These are phyloP conservation scores for Adelphocoris suturalis DNA, from an alignment of 2,888 invertebrate species.

Conservation along the genomic window DNA sequence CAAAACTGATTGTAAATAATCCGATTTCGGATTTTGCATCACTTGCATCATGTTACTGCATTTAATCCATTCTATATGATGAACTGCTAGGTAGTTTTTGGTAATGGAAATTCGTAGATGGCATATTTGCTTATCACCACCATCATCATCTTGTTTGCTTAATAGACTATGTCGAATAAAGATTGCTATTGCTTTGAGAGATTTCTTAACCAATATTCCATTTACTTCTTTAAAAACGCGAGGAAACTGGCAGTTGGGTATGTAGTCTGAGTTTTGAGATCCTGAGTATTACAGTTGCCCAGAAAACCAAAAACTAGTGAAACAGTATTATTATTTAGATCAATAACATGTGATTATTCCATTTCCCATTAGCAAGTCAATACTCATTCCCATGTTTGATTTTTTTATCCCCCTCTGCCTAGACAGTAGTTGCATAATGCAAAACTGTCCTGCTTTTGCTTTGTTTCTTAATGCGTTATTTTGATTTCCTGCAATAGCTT, in stretches of 20 bases:
- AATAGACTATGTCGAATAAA: not conserved
- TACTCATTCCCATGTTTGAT: not conserved
- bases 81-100: not conserved
- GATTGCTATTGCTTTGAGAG: not conserved
- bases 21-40: not conserved
- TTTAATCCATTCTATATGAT: not conserved
- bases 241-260: conserved; percentile 36
- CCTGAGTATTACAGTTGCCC: conserved; percentile 12
- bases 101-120: not conserved
- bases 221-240: conserved; percentile 27
- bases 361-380: not conserved
- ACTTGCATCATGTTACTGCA: not conserved
- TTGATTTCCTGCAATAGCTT: not conserved
- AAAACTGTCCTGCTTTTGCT: conserved; percentile 19
- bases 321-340: conserved; percentile 14
- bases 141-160: not conserved
- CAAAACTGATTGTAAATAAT: not conserved
- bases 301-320: not conserved
- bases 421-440: conserved; percentile 9
- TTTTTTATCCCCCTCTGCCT: not conserved
- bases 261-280: conserved; percentile 18
- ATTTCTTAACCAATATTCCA: conserved; percentile 39
- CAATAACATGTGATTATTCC: not conserved
- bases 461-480: not conserved
- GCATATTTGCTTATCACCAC: not conserved